Conservation (phyloP, 2,797 vertebrate species). For the Catamblyrhynchus diadema region DNA sequence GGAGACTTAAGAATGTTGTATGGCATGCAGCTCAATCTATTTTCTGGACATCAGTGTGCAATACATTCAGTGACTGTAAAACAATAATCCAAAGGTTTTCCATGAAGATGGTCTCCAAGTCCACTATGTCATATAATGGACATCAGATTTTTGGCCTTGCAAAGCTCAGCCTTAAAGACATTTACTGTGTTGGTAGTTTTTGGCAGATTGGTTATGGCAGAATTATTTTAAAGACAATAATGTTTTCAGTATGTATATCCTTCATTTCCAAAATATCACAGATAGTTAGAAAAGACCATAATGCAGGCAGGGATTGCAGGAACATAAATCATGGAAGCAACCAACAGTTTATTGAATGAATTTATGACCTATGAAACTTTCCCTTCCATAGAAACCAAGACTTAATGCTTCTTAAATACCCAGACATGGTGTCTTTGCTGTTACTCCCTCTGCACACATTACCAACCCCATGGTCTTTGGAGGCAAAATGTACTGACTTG, state of each 20-base stretch:
- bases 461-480: background rate
- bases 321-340: conserved; percentile 38
- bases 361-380: conserved; percentile 3
- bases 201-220: conserved; percentile 32
- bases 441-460: background rate
- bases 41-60: background rate
- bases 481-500: background rate
- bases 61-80: conserved; percentile 1
- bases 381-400: background rate
- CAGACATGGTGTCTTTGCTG: background rate
- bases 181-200: conserved; percentile 45
- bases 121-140: conserved; percentile 51
- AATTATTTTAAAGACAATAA: conserved; percentile 42
- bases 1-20: background rate
- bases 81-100: conserved; percentile 34
- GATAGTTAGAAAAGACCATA: background rate
- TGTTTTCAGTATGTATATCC: conserved; percentile 51
- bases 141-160: conserved; percentile 59
- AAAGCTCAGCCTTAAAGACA: background rate
- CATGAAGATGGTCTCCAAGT: conserved; percentile 2
- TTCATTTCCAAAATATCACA: conserved; percentile 20
- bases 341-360: background rate
- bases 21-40: background rate
- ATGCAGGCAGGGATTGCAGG: background rate
- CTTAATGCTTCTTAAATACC: background rate